A percentile compares a stretch with the other conserved stretches of the same genome.
These are phyloP conservation scores for Glaucomys volans DNA, from an alignment of 2,113 vertebrate species.

Conservation along the genomic window DNA sequence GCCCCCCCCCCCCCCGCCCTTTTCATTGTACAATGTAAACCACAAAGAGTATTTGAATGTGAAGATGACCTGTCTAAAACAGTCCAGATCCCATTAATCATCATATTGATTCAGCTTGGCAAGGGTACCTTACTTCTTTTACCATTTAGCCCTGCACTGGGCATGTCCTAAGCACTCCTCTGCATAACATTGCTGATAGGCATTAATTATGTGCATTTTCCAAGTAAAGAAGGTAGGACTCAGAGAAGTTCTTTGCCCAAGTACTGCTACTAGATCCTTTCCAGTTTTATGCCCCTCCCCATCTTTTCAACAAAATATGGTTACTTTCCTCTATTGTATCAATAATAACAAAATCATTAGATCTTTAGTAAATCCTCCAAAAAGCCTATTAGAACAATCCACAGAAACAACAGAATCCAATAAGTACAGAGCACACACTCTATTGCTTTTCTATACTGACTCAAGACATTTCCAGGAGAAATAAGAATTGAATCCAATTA, in stretches of 20 bases:
- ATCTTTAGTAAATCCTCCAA: not conserved
- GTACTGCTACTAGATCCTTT: not conserved
- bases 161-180: not conserved
- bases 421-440: not conserved
- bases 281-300: not conserved
- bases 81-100: not conserved
- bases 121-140: not conserved
- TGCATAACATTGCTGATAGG: not conserved
- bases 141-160: not conserved
- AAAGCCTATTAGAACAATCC: not conserved
- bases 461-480: not conserved
- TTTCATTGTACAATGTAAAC: not conserved
- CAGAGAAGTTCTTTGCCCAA: not conserved
- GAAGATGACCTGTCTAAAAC: not conserved
- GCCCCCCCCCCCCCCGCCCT: no score
- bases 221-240: conserved; percentile 15
- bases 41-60: not conserved
- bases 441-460: not conserved
- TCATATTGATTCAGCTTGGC: not conserved
- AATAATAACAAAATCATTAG: not conserved
- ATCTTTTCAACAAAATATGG: not conserved
- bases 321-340: not conserved
- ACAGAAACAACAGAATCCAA: not conserved
- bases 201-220: not conserved
- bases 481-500: not conserved